phyloP scores from a whole-genome alignment of 2,797 vertebrate genomes.

The Danio aesculapii region DNA sequence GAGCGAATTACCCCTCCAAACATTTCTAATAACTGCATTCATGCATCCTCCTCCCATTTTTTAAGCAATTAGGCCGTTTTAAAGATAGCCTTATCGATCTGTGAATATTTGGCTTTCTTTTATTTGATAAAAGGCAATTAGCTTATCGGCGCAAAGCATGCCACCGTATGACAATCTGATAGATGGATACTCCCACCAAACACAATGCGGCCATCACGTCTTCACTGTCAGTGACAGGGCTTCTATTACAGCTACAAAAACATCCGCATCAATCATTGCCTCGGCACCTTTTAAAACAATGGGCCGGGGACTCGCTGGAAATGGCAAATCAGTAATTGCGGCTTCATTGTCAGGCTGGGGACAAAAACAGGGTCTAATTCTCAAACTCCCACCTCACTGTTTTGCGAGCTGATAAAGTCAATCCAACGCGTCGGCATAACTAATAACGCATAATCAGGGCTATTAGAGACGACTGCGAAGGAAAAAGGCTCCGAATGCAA shows the following conservation, averaged over 20 bases:
- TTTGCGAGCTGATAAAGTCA: slow-evolving; percentile 46
- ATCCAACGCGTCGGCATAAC: slow-evolving; percentile 43
- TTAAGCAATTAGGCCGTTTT: slow-evolving; percentile 46
- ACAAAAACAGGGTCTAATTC: slow-evolving; percentile 39
- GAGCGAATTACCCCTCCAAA: slow-evolving; percentile 37
- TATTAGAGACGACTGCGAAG: slow-evolving; percentile 37
- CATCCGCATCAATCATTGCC: slow-evolving; percentile 79
- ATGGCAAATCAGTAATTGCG: slow-evolving; percentile 79
- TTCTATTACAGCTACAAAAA: slow-evolving; percentile 59
- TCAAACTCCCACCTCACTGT: slow-evolving; percentile 45
- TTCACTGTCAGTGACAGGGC: slow-evolving; percentile 37
- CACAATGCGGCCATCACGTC: slow-evolving; percentile 47
- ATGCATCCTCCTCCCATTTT: slow-evolving; percentile 32
- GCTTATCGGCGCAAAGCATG: slow-evolving; percentile 52
- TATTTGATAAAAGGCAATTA: slow-evolving; percentile 57
- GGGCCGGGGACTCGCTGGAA: slow-evolving; percentile 66
- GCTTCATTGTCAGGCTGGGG: slow-evolving; percentile 58
- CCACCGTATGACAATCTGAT: slow-evolving; percentile 51
- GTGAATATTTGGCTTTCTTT: slow-evolving; percentile 43
- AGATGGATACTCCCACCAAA: slow-evolving; percentile 49
- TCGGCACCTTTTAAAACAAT: slow-evolving; percentile 81
- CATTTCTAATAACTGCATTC: slow-evolving; percentile 47
- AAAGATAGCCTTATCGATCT: slow-evolving; percentile 48
- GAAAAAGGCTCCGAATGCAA: slow-evolving; percentile 19
- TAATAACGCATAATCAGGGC: slow-evolving; percentile 49